Evolutionary conservation across 1,140 invertebrate species (phyloP), one percentile per base, ranked within the genome.

Genomic region (Apocrypta bakeri): DNA sequence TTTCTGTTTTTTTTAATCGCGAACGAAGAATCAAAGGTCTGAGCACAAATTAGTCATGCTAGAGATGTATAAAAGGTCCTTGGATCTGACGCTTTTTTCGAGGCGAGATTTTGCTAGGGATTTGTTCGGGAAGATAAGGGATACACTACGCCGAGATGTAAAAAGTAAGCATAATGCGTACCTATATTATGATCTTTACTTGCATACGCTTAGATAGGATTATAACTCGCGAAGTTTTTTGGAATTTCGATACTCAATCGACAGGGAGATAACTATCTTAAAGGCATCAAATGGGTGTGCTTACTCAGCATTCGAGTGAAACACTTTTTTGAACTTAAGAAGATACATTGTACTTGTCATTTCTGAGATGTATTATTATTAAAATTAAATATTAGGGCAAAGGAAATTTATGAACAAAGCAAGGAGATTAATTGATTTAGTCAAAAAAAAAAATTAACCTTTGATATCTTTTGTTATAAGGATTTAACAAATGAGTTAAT

Each of bases 21-120:
- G 56, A 76, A 76, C 56, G 74, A 76, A 76, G 74, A 80, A 74
- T 79, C 42, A 78, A 81, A 81, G 83, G 75, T 84, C 75, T 78
- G 79, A 84, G 68, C 75, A 81, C 48, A 72, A 84, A 84, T 79
- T 81, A 84, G 79, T 82, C 83, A 84, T 56, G 76, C 69, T 72
- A 72, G 69, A 48, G 24, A 74, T 27, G 72, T 63, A 76, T 76
- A 63, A 42, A 72, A 40, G 31, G 24, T 33, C 56, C 31, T n/a
- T 76, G 42, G 74, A 64, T 76, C 25, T 21, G 48, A 31, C 56
- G n/a, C 25, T 75, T 27, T 73, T 42, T 73, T 42, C 17, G 31
- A 37, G 29, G 29, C 29, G 17, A 69, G n/a, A 72, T 37, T n/a
- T 37, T 64, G 2, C 71, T 1, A 37, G 37, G 33, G 11, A 21